Percentiles rank a stretch among this genome's conserved stretches.
Conservation (phyloP, 1,140 invertebrate species). For the Lordiphosa collinella region DNA sequence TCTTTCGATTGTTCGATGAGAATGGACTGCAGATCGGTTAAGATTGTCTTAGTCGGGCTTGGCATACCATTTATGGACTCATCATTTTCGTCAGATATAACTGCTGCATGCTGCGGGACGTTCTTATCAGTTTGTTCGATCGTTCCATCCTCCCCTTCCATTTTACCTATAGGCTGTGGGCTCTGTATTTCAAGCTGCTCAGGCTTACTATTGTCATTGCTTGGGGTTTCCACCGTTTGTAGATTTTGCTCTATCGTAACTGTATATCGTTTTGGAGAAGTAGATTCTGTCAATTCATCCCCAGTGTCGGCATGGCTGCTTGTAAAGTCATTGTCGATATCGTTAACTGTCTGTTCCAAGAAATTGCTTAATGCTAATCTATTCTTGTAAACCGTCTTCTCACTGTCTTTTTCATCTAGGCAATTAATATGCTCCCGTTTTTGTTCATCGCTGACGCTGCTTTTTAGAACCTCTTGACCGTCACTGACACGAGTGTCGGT, state of each 20-base stretch:
- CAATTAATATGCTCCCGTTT: slow-evolving; percentile 65
- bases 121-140: no score
- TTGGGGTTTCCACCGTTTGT: not conserved
- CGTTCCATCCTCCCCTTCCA: not conserved
- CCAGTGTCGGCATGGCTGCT: slow-evolving; percentile 8
- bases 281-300: slow-evolving; percentile 12
- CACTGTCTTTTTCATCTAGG: slow-evolving; percentile 1
- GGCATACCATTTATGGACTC: slow-evolving; percentile 21
- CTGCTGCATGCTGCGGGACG: not conserved
- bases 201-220: not conserved
- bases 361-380: slow-evolving; percentile 78
- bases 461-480: slow-evolving; percentile 39
- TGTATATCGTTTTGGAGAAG: slow-evolving; percentile 46
- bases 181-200: not conserved
- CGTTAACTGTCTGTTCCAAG: slow-evolving; percentile 57
- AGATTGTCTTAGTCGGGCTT: not conserved
- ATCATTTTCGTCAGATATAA: not conserved
- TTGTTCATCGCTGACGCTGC: slow-evolving; percentile 82
- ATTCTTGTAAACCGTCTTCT: slow-evolving; percentile 37
- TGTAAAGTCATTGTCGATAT: not conserved
- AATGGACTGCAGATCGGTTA: not conserved
- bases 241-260: slow-evolving; percentile 4
- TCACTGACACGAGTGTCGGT: not conserved
- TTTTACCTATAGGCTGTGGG: not conserved
- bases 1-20: not conserved